Base-by-base conservation (phyloP, 2,888 invertebrate species). In the Busseola fusca region DNA sequence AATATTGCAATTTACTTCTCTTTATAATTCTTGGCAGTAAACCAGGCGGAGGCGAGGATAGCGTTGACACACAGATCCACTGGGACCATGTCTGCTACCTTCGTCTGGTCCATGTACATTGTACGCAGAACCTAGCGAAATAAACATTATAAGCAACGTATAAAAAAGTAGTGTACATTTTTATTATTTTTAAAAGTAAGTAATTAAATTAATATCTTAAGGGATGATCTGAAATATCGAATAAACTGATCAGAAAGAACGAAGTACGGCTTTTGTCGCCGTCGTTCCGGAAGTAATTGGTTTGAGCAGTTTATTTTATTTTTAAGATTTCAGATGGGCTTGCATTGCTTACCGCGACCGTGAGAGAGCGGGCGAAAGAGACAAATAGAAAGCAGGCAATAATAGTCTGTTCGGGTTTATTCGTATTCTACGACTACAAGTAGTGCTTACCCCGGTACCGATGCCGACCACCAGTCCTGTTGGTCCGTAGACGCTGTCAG, bases 401-500 rank as follows among this genome's bases (percentile, higher is more conserved):
- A 25, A 40, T 30, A 65, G 9, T 34, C n/a, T n/a, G 21, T 37
- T 16, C 21, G 18, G 25, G 34, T 21, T 45, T 25, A 18, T 34
- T 37, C 18, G 14, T 21, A 21, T 16, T 30, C 50, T 30, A 16
- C 16, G 6, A n/a, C 21, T 62, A 10, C 48, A n/a, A 25, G 12
- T 25, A 18, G 16, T 45, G 66, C 87, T 87, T 65, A 91, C 96
- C 73, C 99, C 99, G 37, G 97, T 97, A 0, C 98, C 97, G 7
- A 97, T 97, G 0, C 97, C 98, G 18, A 97, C 96, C 80, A 97
- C 97, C 56, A 96, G 96, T 0, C 97, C 98, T 12, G 98, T 98
- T 1, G 98, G 98, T 7, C 99, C 99, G 88, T 99, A 99, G 85
- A 98, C 96, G 87, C 98, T 99, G 93, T 98, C 98, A 25, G 98